phyloP scores from a whole-genome alignment of 2,113 vertebrate genomes.

The Saccopteryx leptura region DNA sequence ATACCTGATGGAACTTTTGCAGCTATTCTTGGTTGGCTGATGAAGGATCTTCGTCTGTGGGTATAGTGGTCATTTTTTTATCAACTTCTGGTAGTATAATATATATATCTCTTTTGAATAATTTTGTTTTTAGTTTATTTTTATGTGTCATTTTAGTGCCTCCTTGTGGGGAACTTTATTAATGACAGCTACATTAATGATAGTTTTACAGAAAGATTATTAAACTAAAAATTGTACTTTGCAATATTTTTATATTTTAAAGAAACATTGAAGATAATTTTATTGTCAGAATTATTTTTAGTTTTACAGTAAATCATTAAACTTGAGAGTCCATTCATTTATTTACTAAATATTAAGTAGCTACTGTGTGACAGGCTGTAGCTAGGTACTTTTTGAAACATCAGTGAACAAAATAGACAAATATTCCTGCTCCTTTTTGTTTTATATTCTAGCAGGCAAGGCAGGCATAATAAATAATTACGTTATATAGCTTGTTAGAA shows the following conservation, averaged over 20 bases:
- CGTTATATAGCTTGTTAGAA: background rate
- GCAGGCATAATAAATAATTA: background rate
- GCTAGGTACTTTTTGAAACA: slow-evolving; percentile 39
- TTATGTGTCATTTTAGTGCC: slow-evolving; percentile 38
- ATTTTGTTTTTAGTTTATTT: slow-evolving; percentile 47
- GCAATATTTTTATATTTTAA: slow-evolving; percentile 18
- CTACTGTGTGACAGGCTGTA: background rate
- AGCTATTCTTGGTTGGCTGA: background rate
- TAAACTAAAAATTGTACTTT: slow-evolving; percentile 44
- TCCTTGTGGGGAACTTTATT: slow-evolving; percentile 68
- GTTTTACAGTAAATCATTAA: slow-evolving; percentile 1
- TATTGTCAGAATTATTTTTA: background rate
- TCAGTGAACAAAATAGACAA: slow-evolving; percentile 2
- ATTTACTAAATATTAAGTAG: background rate
- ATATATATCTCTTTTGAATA: background rate
- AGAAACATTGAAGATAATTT: slow-evolving; percentile 18
- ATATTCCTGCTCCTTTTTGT: background rate
- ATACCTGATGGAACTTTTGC: background rate
- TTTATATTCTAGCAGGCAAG: background rate
- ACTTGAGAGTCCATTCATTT: background rate
- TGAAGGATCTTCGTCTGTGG: background rate
- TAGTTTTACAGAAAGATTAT: background rate
- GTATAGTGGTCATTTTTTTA: background rate
- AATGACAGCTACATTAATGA: slow-evolving; percentile 7
- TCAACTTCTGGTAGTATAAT: background rate